Evolutionary conservation across 2,797 vertebrate species (phyloP).

Genomic region (Paedocypris micromegethes): DNA sequence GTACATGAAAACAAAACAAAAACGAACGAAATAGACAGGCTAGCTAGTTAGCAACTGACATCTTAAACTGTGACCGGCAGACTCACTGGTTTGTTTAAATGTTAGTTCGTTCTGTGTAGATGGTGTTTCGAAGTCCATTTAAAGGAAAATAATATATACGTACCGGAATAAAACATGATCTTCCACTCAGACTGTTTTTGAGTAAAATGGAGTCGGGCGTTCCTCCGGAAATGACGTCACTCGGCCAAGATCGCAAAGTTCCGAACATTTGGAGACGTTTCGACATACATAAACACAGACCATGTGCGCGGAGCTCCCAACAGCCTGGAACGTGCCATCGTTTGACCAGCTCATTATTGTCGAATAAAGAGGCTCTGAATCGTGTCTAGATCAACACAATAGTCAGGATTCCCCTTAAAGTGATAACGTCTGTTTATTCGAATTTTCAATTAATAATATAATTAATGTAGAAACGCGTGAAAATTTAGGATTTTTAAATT

Average conservation of each 20-base stretch:
- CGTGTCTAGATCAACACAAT: not conserved
- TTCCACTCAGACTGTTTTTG: slow-evolving; percentile 49
- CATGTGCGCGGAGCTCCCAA: not conserved
- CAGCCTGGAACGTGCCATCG: not conserved
- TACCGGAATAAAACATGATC: slow-evolving; percentile 9
- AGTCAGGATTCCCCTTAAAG: not conserved
- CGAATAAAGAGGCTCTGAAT: not conserved
- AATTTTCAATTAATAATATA: not conserved
- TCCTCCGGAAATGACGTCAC: slow-evolving; percentile 59
- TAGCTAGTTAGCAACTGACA: slow-evolving; percentile 10
- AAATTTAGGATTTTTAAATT: no score
- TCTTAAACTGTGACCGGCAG: not conserved
- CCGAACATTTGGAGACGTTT: slow-evolving; percentile 30
- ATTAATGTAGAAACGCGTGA: no score
- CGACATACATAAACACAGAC: not conserved
- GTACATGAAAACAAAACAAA: no score
- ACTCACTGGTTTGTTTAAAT: not conserved
- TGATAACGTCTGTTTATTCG: not conserved
- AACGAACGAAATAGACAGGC: not conserved
- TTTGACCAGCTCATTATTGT: not conserved
- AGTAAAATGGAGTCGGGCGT: slow-evolving; percentile 56
- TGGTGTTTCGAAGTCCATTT: not conserved
- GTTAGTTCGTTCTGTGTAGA: no score
- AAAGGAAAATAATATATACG: not conserved
- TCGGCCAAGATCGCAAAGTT: not conserved